These are phyloP conservation scores for Drosophila macrospina DNA, from an alignment of 2,888 invertebrate species.

Conservation along the genomic window DNA sequence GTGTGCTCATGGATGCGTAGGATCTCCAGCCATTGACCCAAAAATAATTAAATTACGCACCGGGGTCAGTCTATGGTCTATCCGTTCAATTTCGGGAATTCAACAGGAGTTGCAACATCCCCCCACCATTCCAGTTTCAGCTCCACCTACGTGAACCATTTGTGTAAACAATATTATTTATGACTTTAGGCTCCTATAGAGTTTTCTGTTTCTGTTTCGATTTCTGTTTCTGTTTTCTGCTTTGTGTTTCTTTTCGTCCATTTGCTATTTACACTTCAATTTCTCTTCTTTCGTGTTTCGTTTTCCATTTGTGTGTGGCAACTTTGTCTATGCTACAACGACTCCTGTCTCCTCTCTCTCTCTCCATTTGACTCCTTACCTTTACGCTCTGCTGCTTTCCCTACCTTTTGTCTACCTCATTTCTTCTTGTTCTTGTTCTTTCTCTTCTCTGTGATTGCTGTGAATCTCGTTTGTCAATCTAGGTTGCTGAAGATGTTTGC, in stretches of 20 bases:
- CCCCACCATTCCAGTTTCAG: conserved; percentile 1
- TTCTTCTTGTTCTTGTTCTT: conserved; percentile 6
- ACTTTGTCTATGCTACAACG: conserved; percentile 4
- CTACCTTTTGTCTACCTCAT: conserved; percentile 33
- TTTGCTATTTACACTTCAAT: conserved; percentile 54
- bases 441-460: conserved; percentile 59
- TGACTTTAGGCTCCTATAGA: conserved; percentile 41
- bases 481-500: conserved; percentile 67
- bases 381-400: conserved; percentile 67
- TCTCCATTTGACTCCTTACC: conserved; percentile 62
- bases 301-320: background rate
- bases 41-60: conserved; percentile 35
- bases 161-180: conserved; percentile 79
- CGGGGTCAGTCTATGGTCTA: conserved; percentile 8
- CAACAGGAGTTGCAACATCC: conserved; percentile 57
- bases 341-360: conserved; percentile 29
- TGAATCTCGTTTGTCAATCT: conserved; percentile 78
- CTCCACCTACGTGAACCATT: conserved; percentile 67
- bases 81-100: conserved; percentile 38
- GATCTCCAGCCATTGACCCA: conserved; percentile 67
- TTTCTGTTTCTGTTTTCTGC: background rate
- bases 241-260: conserved; percentile 19
- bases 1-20: conserved; percentile 50
- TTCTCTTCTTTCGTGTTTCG: conserved; percentile 28
- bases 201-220: conserved; percentile 8